Evolutionary conservation across 2,888 invertebrate genomes (phyloP).

Genomic region (Seira sanloemensis): DNA sequence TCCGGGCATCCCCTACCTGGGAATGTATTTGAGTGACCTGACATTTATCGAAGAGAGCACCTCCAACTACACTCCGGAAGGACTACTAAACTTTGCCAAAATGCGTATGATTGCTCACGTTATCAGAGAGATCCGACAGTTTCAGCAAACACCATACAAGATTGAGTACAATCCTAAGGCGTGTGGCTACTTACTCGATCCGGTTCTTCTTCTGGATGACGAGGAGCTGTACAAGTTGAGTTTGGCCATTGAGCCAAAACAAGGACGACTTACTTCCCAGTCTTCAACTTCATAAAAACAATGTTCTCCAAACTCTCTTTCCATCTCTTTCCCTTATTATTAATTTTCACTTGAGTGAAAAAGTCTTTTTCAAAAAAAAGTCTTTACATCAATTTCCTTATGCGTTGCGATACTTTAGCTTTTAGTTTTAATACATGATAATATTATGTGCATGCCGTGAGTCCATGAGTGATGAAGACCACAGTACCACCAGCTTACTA

Average conservation of each 20-base stretch:
- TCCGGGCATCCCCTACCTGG: constrained; percentile 90
- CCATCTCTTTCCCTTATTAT: too few species aligned
- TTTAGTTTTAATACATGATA: too few species aligned
- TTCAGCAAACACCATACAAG: constrained; percentile 94
- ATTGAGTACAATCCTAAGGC: constrained; percentile 91
- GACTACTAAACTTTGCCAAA: constrained; percentile 93
- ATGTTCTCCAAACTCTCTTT: too few species aligned
- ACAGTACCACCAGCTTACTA: too few species aligned
- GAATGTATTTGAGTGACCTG: constrained; percentile 92
- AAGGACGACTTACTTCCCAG: constrained; percentile 79
- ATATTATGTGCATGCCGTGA: too few species aligned
- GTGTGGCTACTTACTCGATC: constrained; percentile 86
- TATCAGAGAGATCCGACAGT: constrained; percentile 92
- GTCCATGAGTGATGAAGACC: too few species aligned
- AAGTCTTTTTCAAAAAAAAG: too few species aligned
- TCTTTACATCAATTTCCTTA: too few species aligned
- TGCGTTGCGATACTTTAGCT: too few species aligned
- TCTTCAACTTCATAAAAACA: constrained; percentile 73
- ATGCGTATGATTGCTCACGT: constrained; percentile 97
- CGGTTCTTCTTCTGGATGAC: constrained; percentile 85
- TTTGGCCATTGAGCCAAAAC: constrained; percentile 89
- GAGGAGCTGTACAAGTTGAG: constrained; percentile 89
- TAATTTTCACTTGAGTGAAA: too few species aligned
- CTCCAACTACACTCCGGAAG: constrained; percentile 91
- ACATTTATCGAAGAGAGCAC: constrained; percentile 96